phyloP scores from a whole-genome alignment of 2,888 invertebrate species.

The Antheraea assamensis region DNA sequence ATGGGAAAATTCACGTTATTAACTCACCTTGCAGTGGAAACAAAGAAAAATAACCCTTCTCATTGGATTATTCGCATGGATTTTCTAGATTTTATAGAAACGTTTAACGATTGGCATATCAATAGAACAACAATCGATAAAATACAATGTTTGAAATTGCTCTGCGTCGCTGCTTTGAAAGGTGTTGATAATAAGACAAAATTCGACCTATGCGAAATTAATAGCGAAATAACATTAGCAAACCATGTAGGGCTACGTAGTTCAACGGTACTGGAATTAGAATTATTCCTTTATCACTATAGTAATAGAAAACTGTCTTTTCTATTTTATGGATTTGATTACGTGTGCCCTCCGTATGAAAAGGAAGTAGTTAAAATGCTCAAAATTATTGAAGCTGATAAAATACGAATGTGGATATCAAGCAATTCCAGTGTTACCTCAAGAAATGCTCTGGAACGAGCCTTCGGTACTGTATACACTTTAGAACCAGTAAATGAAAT shows the following conservation, averaged over 20 bases:
- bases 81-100: conserved; percentile 36
- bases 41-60: conserved; percentile 36
- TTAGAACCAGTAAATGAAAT: conserved; percentile 35
- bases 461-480: conserved; percentile 37
- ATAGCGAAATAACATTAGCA: conserved; percentile 29
- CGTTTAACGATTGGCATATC: conserved; percentile 36
- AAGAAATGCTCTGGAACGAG: conserved; percentile 30
- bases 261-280: conserved; percentile 38
- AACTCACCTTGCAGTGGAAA: conserved; percentile 42
- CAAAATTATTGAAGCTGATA: conserved; percentile 32
- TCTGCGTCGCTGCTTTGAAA: conserved; percentile 41
- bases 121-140: conserved; percentile 24
- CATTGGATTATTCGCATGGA: conserved; percentile 47
- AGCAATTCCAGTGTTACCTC: conserved; percentile 38
- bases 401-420: conserved; percentile 46
- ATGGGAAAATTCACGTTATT: conserved; percentile 47
- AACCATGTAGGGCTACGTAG: conserved; percentile 24
- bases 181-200: conserved; percentile 28
- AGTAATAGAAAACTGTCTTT: conserved; percentile 41
- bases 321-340: conserved; percentile 48
- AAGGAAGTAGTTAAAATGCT: conserved; percentile 40
- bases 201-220: conserved; percentile 27
- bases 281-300: conserved; percentile 42
- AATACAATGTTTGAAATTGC: conserved; percentile 34
- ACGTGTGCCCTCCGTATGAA: conserved; percentile 42